These are phyloP conservation scores for Plectrocnemia conspersa DNA, from an alignment of 1,140 invertebrate genomes.

Conservation along the genomic window DNA sequence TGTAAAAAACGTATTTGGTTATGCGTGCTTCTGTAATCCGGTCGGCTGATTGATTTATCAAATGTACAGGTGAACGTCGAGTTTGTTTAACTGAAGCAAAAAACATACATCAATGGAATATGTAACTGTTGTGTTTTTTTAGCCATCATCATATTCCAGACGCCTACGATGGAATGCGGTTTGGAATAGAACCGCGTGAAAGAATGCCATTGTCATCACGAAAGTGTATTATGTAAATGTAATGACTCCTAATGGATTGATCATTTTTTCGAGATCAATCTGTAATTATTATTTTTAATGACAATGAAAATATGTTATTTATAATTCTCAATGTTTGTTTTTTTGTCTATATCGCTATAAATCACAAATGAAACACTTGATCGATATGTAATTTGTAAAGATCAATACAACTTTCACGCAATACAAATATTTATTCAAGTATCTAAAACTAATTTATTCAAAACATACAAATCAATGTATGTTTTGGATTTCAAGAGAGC, in stretches of 20 bases:
- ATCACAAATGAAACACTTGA: too few species aligned
- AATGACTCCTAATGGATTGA: conserved; percentile 15
- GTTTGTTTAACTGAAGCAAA: conserved; percentile 18
- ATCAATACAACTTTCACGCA: too few species aligned
- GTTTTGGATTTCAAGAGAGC: too few species aligned
- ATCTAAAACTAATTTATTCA: too few species aligned
- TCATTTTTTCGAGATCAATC: too few species aligned
- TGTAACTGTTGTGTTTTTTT: conserved; percentile 16
- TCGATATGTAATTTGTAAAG: too few species aligned
- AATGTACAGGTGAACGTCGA: conserved; percentile 18
- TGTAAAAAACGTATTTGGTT: conserved; percentile 1
- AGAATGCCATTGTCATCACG: conserved; percentile 13
- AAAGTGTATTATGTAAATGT: conserved; percentile 18
- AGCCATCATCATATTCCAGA: conserved; percentile 6
- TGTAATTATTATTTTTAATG: conserved; percentile 4
- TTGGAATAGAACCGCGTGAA: conserved; percentile 5
- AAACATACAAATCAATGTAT: too few species aligned
- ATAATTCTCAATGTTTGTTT: too few species aligned
- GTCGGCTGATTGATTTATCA: conserved; percentile 30
- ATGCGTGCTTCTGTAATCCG: conserved; percentile 8
- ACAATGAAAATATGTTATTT: too few species aligned
- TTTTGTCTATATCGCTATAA: too few species aligned
- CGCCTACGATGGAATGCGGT: conserved; percentile 29
- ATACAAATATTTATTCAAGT: too few species aligned
- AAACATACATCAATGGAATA: conserved; percentile 27